phyloP scores from a whole-genome alignment of 2,888 invertebrate species.

The Leptothorax acervorum region DNA sequence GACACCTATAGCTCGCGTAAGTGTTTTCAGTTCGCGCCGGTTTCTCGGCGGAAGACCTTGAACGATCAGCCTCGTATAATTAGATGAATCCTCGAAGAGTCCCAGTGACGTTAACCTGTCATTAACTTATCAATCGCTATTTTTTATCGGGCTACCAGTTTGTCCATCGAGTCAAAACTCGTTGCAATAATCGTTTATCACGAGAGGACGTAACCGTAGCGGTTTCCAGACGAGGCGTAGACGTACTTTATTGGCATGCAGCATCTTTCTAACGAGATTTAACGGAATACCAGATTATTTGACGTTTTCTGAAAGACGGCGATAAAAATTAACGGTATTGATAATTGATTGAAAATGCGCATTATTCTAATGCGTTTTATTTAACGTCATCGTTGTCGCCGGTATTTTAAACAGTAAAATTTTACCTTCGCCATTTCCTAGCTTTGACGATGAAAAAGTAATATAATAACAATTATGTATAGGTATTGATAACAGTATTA shows the following conservation, averaged over 20 bases:
- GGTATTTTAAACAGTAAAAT: neutral
- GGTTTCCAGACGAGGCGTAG: conserved; percentile 21
- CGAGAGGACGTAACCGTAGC: conserved; percentile 7
- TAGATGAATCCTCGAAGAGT: conserved; percentile 30
- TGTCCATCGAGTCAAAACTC: conserved; percentile 26
- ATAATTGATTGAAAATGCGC: neutral
- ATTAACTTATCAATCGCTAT: conserved; percentile 36
- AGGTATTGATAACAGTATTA: neutral
- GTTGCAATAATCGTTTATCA: conserved; percentile 35
- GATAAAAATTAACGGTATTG: conserved; percentile 37
- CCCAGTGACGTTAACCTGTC: neutral
- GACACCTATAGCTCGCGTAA: conserved; percentile 23
- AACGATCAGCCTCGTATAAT: conserved; percentile 36
- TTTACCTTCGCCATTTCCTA: neutral
- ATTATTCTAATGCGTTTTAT: neutral
- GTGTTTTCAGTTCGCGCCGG: conserved; percentile 5
- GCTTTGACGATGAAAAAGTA: neutral
- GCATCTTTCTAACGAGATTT: neutral
- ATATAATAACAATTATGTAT: neutral
- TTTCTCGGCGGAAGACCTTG: conserved; percentile 54
- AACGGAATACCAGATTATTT: conserved; percentile 29
- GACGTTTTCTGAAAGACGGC: neutral
- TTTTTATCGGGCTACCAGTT: conserved; percentile 5
- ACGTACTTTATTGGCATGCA: conserved; percentile 14
- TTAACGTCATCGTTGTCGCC: neutral